These are phyloP conservation scores for Cynoglossus semilaevis DNA, from an alignment of 2,113 vertebrate genomes.

Conservation along the genomic window DNA sequence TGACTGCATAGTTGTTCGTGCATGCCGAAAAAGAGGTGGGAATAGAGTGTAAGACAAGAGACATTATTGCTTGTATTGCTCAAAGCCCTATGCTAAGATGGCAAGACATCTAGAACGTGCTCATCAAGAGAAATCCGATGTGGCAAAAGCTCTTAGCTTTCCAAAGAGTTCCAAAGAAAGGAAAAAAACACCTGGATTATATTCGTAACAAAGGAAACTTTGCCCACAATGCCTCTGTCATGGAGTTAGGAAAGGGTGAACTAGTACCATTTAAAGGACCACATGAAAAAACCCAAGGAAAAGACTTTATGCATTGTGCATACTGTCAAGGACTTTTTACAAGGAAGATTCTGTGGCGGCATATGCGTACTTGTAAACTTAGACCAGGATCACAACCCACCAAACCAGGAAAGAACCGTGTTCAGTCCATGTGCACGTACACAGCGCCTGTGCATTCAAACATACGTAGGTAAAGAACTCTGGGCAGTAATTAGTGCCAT, in stretches of 20 bases:
- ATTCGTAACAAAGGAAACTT: slow-evolving; percentile 48
- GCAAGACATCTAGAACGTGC: too few relatives aligned
- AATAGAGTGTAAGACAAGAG: slow-evolving; percentile 33
- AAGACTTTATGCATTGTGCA: slow-evolving; percentile 23
- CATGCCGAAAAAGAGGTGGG: slow-evolving; percentile 12
- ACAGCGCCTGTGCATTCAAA: slow-evolving; percentile 28
- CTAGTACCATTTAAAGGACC: background rate
- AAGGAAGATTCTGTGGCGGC: slow-evolving; percentile 13
- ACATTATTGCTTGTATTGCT: background rate
- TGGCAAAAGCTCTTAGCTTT: slow-evolving; percentile 37
- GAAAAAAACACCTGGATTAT: slow-evolving; percentile 24
- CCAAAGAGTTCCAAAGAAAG: slow-evolving; percentile 40
- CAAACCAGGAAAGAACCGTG: slow-evolving; percentile 44
- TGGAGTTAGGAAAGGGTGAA: slow-evolving; percentile 3
- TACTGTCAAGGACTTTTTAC: slow-evolving; percentile 27
- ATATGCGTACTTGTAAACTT: slow-evolving; percentile 19
- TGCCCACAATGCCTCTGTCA: slow-evolving; percentile 42
- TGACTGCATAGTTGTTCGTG: slow-evolving; percentile 21
- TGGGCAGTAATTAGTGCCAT: slow-evolving; percentile 44
- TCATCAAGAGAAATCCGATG: slow-evolving; percentile 3
- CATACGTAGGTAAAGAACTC: slow-evolving; percentile 21
- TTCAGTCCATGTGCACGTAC: slow-evolving; percentile 38
- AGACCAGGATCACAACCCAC: background rate
- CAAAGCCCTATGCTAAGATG: too few relatives aligned
- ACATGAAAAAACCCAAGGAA: background rate